Evolutionary conservation across 1,140 invertebrate genomes (phyloP).

Genomic region (Eumeta japonica): DNA sequence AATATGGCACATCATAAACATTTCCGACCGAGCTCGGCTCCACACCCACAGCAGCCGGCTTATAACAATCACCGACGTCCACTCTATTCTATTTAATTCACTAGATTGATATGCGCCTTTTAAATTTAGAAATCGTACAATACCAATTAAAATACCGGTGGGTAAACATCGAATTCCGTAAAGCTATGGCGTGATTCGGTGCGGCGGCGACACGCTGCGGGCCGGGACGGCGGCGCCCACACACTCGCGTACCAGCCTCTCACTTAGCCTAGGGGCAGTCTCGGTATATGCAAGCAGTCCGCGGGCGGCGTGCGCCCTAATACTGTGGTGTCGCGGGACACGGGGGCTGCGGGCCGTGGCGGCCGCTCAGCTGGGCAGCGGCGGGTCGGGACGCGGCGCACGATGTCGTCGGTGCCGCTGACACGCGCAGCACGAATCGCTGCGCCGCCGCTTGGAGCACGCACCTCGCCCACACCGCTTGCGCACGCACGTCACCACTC

Average conservation of each 20-base stretch:
- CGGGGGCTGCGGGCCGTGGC: not conserved
- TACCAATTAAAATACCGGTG: conserved; percentile 58
- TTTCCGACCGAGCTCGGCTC: conserved; percentile 32
- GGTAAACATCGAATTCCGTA: conserved; percentile 35
- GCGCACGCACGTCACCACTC: conserved; percentile 72
- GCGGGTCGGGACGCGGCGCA: conserved; percentile 14
- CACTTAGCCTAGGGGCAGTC: conserved; percentile 34
- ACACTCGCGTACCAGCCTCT: conserved; percentile 21
- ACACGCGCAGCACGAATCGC: conserved; percentile 34
- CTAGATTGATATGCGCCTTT: conserved; percentile 34
- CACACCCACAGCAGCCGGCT: not conserved
- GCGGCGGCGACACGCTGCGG: no score
- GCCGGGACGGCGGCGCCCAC: no score
- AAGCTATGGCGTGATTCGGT: no score
- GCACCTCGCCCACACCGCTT: conserved; percentile 75
- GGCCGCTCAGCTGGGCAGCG: conserved; percentile 28
- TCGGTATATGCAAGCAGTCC: conserved; percentile 16
- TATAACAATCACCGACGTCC: no score
- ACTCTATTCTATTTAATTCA: no score
- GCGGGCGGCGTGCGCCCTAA: conserved; percentile 3
- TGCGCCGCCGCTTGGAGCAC: conserved; percentile 56
- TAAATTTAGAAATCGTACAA: conserved; percentile 38
- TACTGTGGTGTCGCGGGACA: not conserved
- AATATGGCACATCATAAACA: conserved; percentile 54
- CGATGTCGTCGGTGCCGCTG: conserved; percentile 43